Evolutionary conservation across 2,888 invertebrate genomes (phyloP), one percentile per base, ranked within the genome.

Genomic region (Blomia tropicalis): DNA sequence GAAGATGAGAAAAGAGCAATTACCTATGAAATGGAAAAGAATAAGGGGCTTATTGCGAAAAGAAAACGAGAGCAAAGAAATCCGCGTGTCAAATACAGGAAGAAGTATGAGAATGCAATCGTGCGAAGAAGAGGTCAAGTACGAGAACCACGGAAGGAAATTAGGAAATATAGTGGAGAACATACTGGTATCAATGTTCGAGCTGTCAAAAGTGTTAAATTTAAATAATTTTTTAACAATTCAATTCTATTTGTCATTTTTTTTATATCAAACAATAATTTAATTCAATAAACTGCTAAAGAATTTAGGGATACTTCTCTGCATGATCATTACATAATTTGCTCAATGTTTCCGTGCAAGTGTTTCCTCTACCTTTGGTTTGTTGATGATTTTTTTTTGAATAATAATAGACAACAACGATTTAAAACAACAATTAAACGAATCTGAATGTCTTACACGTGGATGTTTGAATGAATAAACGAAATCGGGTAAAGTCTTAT

Each of bases 61-160:
- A 82, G 91, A 67, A 92, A 88, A 76, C 93, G 91, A 74, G 90
- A 90, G 71, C 81, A 83, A 69, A 81, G 90, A 66, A 95, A 96
- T 79, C 95, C 95, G 0, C 81, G 96, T 70, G 92, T 96, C 4
- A 93, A 92, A 74, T 87, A 95, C 73, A 83, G 87, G 69, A 83
- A 84, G 69, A 93, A 93, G 74, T 96, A 83, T 75, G 81, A 85
- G 66, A 92, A 91, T 74, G 95, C 95, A 1, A 81, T 86, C 70
- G 87, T 92, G 67, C 82, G 90, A 63, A 83, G 93, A 74, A 91
- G 87, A 77, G 93, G 95, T 71, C 91, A 92, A 82, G 77, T 84
- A 0, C 82, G 90, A 65, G 84, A 84, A 70, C 82, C 85, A 1
- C 80, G 87, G 66, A 85, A 81, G 65, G 93, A 96, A 76, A 71